Evolutionary conservation across 2,797 vertebrate species (phyloP).

Genomic region (Sandelia bainsii): DNA sequence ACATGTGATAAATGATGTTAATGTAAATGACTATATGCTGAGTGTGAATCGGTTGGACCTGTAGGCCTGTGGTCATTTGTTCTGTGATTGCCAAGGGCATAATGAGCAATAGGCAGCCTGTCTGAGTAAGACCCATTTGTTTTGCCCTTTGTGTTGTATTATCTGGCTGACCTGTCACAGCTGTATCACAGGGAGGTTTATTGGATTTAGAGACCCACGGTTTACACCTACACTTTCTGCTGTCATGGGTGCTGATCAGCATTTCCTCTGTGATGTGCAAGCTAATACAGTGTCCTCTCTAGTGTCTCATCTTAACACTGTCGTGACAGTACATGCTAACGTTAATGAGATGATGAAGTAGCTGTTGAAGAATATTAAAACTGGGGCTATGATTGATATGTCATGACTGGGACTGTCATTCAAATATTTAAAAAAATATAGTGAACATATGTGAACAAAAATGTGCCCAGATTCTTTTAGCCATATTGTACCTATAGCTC

Average conservation of each 20-base stretch:
- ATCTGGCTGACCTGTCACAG: conserved; percentile 72
- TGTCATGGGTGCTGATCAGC: conserved; percentile 59
- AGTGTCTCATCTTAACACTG: conserved; percentile 42
- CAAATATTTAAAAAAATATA: background rate
- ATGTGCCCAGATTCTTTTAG: background rate
- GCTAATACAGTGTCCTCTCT: conserved; percentile 33
- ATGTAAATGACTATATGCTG: conserved; percentile 66
- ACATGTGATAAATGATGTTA: conserved; percentile 60
- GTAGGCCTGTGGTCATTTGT: conserved; percentile 67
- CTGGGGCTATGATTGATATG: background rate
- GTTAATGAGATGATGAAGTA: conserved; percentile 21
- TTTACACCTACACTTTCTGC: conserved; percentile 64
- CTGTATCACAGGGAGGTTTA: conserved; percentile 68
- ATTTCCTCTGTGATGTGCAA: conserved; percentile 44
- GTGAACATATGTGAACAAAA: background rate
- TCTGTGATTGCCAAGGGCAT: conserved; percentile 58
- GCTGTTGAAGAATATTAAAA: background rate
- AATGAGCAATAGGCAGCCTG: conserved; percentile 59
- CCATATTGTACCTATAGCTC: background rate
- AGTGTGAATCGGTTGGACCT: conserved; percentile 59
- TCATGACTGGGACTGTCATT: background rate
- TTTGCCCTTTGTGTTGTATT: conserved; percentile 70
- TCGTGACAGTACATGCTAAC: conserved; percentile 23
- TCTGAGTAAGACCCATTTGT: conserved; percentile 62
- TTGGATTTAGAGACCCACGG: conserved; percentile 65